Conservation (phyloP, 2,113 vertebrate species). For the Cercocebus atys region DNA sequence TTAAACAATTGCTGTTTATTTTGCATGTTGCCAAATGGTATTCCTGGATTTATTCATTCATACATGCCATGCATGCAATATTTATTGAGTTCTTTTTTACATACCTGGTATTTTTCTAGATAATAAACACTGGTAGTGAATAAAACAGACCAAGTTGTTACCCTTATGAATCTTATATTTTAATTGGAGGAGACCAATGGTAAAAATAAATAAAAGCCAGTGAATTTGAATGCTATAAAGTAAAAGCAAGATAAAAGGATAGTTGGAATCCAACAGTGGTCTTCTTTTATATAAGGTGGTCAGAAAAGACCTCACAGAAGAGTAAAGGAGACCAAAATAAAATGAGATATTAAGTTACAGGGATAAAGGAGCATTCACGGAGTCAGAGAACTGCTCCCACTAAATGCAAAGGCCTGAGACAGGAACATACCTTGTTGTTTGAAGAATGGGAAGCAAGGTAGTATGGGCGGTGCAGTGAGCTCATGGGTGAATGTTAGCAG, state of each 20-base stretch:
- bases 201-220: background rate
- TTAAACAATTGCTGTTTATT: background rate
- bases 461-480: background rate
- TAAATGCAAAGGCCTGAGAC: background rate
- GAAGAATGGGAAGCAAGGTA: background rate
- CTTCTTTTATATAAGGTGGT: background rate
- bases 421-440: background rate
- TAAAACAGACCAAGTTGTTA: background rate
- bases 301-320: background rate
- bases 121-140: background rate
- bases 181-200: background rate
- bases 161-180: background rate
- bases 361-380: background rate
- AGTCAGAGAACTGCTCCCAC: background rate
- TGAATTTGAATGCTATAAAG: background rate
- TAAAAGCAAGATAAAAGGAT: background rate
- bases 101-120: background rate
- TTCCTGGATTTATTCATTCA: background rate
- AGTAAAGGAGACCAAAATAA: background rate
- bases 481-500: background rate
- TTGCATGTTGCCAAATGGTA: background rate
- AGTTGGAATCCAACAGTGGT: background rate
- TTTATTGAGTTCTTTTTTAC: background rate
- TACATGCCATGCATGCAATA: background rate
- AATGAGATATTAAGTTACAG: background rate